phyloP scores from a whole-genome alignment of 2,888 invertebrate genomes.

The Lysandra bellargus region DNA sequence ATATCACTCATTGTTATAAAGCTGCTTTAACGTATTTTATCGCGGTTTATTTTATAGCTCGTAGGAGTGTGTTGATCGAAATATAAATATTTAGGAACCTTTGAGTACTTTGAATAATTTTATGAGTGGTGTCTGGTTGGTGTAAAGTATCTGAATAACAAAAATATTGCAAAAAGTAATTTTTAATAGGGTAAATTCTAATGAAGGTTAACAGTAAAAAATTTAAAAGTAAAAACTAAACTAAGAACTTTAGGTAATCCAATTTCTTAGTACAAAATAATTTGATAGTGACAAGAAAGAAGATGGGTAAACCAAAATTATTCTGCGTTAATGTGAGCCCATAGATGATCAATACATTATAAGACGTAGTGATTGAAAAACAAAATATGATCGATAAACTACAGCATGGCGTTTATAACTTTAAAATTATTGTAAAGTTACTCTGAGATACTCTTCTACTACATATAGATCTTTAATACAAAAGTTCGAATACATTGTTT shows the following conservation, averaged over 20 bases:
- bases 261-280: not conserved
- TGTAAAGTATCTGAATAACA: not conserved
- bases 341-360: no score
- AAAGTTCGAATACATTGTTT: no score
- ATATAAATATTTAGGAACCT: not conserved
- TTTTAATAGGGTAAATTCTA: not conserved
- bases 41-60: constrained; percentile 8
- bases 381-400: no score
- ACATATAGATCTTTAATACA: no score
- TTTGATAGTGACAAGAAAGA: not conserved
- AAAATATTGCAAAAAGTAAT: not conserved
- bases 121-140: not conserved
- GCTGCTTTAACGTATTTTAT: not conserved
- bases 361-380: no score
- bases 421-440: no score
- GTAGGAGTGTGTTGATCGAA: not conserved
- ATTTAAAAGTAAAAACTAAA: not conserved
- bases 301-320: no score
- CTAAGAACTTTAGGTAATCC: not conserved
- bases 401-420: no score
- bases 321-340: no score
- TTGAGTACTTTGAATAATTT: not conserved
- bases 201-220: not conserved
- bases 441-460: no score
- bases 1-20: not conserved